phyloP scores from a whole-genome alignment of 2,888 invertebrate genomes.

The Drosophila seclusa region DNA sequence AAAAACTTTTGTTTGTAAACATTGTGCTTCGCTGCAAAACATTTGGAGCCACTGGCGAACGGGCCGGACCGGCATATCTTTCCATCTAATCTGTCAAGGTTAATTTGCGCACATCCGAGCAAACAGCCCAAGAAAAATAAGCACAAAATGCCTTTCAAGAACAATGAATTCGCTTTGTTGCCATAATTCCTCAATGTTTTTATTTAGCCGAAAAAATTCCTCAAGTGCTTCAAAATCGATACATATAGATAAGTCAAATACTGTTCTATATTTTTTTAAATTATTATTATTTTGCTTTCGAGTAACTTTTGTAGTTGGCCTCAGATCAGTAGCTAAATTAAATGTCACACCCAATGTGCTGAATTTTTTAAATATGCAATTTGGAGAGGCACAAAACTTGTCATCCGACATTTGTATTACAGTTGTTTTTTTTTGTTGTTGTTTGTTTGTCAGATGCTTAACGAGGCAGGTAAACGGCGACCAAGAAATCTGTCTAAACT shows the following conservation, averaged over 20 bases:
- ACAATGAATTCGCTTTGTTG: slow-evolving; percentile 25
- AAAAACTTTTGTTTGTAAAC: slow-evolving; percentile 47
- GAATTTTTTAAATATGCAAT: slow-evolving; percentile 62
- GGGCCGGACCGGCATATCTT: slow-evolving; percentile 24
- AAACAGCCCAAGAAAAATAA: slow-evolving; percentile 43
- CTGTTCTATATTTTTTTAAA: neutral
- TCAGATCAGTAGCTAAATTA: slow-evolving; percentile 63
- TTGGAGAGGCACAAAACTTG: slow-evolving; percentile 60
- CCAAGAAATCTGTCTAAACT: slow-evolving; percentile 68
- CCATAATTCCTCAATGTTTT: slow-evolving; percentile 12
- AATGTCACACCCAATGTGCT: slow-evolving; percentile 60
- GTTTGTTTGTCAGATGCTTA: slow-evolving; percentile 49
- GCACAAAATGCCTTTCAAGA: slow-evolving; percentile 38
- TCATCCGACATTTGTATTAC: slow-evolving; percentile 68
- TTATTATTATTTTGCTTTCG: neutral
- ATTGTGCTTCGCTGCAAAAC: slow-evolving; percentile 20
- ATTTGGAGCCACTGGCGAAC: slow-evolving; percentile 17
- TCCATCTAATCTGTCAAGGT: slow-evolving; percentile 66
- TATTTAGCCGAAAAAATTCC: slow-evolving; percentile 15
- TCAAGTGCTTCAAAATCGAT: slow-evolving; percentile 23
- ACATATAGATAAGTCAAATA: neutral
- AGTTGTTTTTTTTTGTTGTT: slow-evolving; percentile 36
- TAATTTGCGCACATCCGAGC: slow-evolving; percentile 59
- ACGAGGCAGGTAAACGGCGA: slow-evolving; percentile 56
- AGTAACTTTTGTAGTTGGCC: slow-evolving; percentile 15